These are phyloP conservation scores for Cephalotes varians DNA, from an alignment of 2,888 invertebrate genomes.

Conservation along the genomic window DNA sequence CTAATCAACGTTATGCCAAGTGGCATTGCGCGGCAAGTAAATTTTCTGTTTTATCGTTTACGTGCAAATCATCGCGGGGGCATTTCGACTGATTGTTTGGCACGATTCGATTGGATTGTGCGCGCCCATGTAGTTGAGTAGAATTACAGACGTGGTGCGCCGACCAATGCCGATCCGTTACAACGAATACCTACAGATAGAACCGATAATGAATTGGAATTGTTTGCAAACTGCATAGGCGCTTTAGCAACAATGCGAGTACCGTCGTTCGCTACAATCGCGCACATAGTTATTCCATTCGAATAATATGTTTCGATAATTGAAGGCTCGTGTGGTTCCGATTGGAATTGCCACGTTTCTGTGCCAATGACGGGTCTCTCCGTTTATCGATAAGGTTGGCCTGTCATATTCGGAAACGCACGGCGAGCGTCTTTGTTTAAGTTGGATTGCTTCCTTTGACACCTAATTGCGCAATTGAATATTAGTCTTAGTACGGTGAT, in stretches of 20 bases:
- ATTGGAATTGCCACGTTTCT: slow-evolving; percentile 13
- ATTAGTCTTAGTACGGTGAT: not conserved
- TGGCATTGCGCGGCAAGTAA: slow-evolving; percentile 33
- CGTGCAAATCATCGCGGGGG: slow-evolving; percentile 33
- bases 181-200: slow-evolving; percentile 28
- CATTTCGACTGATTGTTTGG: slow-evolving; percentile 36
- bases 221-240: slow-evolving; percentile 37
- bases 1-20: slow-evolving; percentile 14
- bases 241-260: slow-evolving; percentile 16
- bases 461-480: slow-evolving; percentile 28
- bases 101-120: slow-evolving; percentile 32
- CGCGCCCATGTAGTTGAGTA: slow-evolving; percentile 19
- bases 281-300: slow-evolving; percentile 2
- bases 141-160: slow-evolving; percentile 27
- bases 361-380: not conserved
- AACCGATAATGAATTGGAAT: slow-evolving; percentile 43
- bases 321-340: slow-evolving; percentile 3
- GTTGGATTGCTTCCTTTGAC: slow-evolving; percentile 41
- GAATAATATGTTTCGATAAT: slow-evolving; percentile 39
- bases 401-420: not conserved
- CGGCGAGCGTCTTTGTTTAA: slow-evolving; percentile 36
- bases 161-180: slow-evolving; percentile 33
- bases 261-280: not conserved
- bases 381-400: slow-evolving; percentile 18
- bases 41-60: slow-evolving; percentile 45